Conservation (phyloP, 2,888 invertebrate genomes). For the Coelinius sp. region DNA sequence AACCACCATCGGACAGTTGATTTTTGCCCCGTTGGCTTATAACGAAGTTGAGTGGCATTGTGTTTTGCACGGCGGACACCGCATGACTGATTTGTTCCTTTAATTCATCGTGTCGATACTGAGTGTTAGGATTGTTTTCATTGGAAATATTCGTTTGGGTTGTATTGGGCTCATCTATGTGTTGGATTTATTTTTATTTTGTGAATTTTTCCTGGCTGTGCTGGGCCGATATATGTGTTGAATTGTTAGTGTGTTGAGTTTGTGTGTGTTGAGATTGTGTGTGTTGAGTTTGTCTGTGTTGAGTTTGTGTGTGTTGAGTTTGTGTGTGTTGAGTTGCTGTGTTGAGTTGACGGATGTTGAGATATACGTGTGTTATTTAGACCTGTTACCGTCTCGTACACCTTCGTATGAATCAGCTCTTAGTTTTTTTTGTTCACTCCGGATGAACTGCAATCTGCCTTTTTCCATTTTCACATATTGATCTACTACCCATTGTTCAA, state of each 20-base stretch:
- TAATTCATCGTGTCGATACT: neutral
- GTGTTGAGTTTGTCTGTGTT: conserved; percentile 21
- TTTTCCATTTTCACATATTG: conserved; percentile 59
- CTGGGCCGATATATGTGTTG: too few species aligned
- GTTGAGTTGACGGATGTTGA: neutral
- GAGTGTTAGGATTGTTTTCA: too few species aligned
- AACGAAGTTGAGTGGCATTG: too few species aligned
- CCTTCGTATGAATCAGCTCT: conserved; percentile 38
- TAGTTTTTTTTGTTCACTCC: conserved; percentile 32
- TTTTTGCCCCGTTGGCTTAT: too few species aligned
- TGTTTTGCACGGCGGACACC: too few species aligned
- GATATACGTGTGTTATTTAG: too few species aligned
- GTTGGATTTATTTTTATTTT: too few species aligned
- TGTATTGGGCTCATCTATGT: neutral
- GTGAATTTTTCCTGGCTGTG: too few species aligned
- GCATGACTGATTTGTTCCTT: neutral
- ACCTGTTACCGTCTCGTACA: neutral
- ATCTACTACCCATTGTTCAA: conserved; percentile 39
- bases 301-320: neutral
- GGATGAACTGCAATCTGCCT: neutral
- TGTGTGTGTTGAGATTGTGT: neutral
- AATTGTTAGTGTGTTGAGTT: neutral
- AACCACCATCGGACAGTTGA: neutral
- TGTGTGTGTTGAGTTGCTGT: conserved; percentile 14
- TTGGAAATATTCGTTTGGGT: too few species aligned